Conservation (phyloP, 2,888 invertebrate species). For the Melanargia galathea region DNA sequence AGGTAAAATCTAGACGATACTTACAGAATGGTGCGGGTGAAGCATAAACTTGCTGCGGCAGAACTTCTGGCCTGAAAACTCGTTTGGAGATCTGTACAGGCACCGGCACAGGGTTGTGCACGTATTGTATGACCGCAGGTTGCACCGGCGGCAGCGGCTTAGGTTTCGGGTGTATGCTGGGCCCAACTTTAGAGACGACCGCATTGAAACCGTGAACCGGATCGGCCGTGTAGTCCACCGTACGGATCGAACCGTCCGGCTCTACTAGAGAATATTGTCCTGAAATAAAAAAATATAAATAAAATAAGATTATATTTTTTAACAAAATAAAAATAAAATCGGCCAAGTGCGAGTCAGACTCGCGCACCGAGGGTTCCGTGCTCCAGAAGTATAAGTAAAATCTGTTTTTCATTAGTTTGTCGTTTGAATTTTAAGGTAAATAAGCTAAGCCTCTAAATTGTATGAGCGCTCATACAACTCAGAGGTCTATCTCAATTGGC, state of each 20-base stretch:
- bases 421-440: too few relatives aligned
- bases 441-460: too few relatives aligned
- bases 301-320: background rate
- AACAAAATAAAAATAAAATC: background rate
- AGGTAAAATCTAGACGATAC: conserved; percentile 25
- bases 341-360: too few relatives aligned
- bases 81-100: conserved; percentile 63
- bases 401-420: too few relatives aligned
- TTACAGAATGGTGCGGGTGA: conserved; percentile 54
- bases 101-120: conserved; percentile 61
- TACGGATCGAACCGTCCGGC: conserved; percentile 78
- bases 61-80: conserved; percentile 48
- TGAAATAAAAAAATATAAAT: conserved; percentile 47
- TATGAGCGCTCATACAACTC: too few relatives aligned
- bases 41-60: conserved; percentile 50
- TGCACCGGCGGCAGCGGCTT: conserved; percentile 42
- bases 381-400: too few relatives aligned
- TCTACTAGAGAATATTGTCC: conserved; percentile 80
- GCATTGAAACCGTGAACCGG: conserved; percentile 83
- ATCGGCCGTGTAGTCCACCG: conserved; percentile 83
- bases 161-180: conserved; percentile 70
- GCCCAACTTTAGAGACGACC: conserved; percentile 78
- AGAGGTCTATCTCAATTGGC: too few relatives aligned
- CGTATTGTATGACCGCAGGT: conserved; percentile 51
- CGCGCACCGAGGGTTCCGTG: too few relatives aligned